A percentile compares a stretch with the other conserved stretches of the same genome.
Evolutionary conservation across 2,113 vertebrate species (phyloP).

Genomic region (Asarcornis scutulata): DNA sequence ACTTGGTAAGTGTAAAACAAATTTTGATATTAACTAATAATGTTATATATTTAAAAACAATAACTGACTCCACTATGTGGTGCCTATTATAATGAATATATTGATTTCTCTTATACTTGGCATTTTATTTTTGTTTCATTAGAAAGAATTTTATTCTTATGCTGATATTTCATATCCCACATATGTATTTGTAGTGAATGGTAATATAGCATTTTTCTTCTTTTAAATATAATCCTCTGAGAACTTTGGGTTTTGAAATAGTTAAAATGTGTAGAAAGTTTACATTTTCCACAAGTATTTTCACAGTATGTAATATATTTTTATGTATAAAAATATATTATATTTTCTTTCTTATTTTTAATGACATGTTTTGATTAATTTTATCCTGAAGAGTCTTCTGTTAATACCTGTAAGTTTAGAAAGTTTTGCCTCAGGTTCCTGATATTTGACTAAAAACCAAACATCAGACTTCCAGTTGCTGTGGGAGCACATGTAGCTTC

Average conservation of each 20-base stretch:
- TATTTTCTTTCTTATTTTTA: neutral
- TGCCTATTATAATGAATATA: neutral
- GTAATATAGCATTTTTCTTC: neutral
- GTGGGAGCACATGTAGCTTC: neutral
- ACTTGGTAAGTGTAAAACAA: constrained; percentile 69
- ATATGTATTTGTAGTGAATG: neutral
- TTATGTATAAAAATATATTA: neutral
- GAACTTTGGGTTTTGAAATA: neutral
- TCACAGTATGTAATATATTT: neutral
- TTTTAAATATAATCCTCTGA: neutral
- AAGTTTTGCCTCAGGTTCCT: neutral
- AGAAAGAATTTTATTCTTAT: neutral
- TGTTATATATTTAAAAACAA: neutral
- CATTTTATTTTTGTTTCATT: neutral
- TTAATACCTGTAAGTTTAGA: neutral
- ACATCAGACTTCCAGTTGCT: neutral
- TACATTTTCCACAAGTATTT: neutral
- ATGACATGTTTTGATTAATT: neutral
- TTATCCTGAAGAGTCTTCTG: neutral
- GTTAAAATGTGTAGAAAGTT: neutral
- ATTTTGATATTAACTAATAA: neutral
- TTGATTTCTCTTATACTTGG: neutral
- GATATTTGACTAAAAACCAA: neutral
- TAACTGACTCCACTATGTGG: neutral
- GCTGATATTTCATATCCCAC: neutral